Conservation (phyloP, 2,113 vertebrate species). For the Eulacestoma nigropectus region DNA sequence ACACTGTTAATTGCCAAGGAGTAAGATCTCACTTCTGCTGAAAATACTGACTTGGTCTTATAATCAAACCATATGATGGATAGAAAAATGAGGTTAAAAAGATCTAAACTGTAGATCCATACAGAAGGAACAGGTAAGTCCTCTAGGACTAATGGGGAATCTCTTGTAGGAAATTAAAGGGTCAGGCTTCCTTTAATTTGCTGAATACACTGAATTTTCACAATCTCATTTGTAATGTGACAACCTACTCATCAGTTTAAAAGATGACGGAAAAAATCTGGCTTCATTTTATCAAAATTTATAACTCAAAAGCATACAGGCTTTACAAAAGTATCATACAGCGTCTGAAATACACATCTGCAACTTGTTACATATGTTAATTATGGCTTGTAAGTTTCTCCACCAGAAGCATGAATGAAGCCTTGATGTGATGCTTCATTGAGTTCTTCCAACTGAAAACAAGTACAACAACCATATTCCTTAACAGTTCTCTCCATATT, state of each 20-base stretch:
- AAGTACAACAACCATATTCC: background rate
- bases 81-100: background rate
- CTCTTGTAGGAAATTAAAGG: background rate
- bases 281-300: background rate
- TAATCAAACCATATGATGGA: background rate
- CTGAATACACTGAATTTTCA: background rate
- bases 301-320: background rate
- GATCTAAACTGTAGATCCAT: background rate
- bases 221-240: background rate
- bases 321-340: background rate
- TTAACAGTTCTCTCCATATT: background rate
- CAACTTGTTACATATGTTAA: background rate
- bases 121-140: background rate
- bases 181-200: background rate
- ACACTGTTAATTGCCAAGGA: background rate
- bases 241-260: background rate
- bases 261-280: background rate
- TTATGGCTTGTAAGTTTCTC: background rate
- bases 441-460: background rate
- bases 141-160: background rate
- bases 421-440: background rate
- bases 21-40: background rate
- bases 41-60: background rate
- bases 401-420: background rate
- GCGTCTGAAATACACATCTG: background rate